Evolutionary conservation across 1,140 invertebrate species (phyloP), one percentile per base, ranked within the genome.

Genomic region (Drosophila nigrodunni): DNA sequence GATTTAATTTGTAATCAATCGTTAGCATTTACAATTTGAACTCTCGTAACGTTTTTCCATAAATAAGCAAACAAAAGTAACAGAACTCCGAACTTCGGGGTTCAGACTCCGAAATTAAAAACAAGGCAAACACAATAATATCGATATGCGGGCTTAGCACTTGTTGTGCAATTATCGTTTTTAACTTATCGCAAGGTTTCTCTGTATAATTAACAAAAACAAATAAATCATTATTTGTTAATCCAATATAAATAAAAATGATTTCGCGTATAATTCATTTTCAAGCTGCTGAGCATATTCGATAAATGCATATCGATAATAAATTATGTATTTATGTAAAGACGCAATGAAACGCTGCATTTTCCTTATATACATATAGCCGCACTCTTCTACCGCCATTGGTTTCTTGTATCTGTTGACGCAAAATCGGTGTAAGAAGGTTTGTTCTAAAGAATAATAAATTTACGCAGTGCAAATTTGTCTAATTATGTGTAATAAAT

Each of bases 301-400:
- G 71, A 74, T 74, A 35, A 39, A 7, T 13, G 2, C 0, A 5
- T 18, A 18, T 30, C 34, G 41, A 37, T 41, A 47, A 13, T 7
- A 11, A 59, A 11, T 10, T 35, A 46, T 41, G 9, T 30, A 9
- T 59, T 52, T 34, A 60, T 62, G 60, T 37, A 25, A 25, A 25
- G 6, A n/a, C 15, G 18, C 57, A 54, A 55, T 25, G 57, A 15
- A 61, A 47, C 43, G n/a, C 35, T 66, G 61, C 21, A 50, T 34
- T 66, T 11, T 34, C 37, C 39, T 57, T 41, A 46, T 60, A 9
- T 10, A 50, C 30, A 62, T 78, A 75, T 81, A 79, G 67, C 46
- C 15, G 77, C n/a, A 80, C 78, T 77, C 10, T 58, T 82, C 65
- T 70, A 62, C 76, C 80, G 80, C 80, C 80, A 81, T 81, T 80